These are phyloP conservation scores for Eufriesea mexicana DNA, from an alignment of 1,140 invertebrate genomes.

Conservation along the genomic window DNA sequence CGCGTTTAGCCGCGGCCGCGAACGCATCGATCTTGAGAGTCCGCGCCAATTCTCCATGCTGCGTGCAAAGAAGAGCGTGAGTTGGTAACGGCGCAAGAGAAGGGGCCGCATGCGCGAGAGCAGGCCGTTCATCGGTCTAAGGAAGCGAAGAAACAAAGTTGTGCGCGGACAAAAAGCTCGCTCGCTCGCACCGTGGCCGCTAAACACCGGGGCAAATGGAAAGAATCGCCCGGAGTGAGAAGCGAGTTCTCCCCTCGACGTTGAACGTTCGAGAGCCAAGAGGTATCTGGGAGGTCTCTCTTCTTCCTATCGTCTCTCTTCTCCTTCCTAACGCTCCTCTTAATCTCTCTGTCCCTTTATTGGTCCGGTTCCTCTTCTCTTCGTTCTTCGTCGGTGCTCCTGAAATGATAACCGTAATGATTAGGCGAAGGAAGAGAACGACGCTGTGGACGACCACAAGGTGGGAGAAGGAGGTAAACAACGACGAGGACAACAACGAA, in stretches of 20 bases:
- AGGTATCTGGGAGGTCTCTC: conserved; percentile 64
- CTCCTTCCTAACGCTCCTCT: neutral
- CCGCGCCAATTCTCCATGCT: neutral
- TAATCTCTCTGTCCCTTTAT: neutral
- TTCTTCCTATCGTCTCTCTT: neutral
- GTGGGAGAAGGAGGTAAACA: neutral
- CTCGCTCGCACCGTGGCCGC: conserved; percentile 12
- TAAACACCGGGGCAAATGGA: conserved; percentile 57
- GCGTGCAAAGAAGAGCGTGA: neutral
- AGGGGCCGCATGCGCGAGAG: neutral
- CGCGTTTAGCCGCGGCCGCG: conserved; percentile 7
- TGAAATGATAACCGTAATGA: conserved; percentile 71
- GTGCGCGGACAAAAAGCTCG: conserved; percentile 29
- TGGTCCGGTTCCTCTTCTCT: no score
- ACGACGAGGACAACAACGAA: neutral
- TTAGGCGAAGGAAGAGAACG: conserved; percentile 28
- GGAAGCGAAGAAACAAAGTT: conserved; percentile 21
- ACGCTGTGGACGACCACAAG: neutral
- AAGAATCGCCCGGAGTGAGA: conserved; percentile 59
- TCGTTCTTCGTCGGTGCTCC: neutral
- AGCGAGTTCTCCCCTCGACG: conserved; percentile 32
- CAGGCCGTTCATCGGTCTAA: neutral
- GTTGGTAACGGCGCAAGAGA: no score
- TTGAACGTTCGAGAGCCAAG: neutral
- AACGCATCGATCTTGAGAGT: conserved; percentile 23